A percentile compares a stretch with the other conserved stretches of the same genome.
These are phyloP conservation scores for Perca fluviatilis DNA, from an alignment of 2,113 vertebrate species.

Conservation along the genomic window DNA sequence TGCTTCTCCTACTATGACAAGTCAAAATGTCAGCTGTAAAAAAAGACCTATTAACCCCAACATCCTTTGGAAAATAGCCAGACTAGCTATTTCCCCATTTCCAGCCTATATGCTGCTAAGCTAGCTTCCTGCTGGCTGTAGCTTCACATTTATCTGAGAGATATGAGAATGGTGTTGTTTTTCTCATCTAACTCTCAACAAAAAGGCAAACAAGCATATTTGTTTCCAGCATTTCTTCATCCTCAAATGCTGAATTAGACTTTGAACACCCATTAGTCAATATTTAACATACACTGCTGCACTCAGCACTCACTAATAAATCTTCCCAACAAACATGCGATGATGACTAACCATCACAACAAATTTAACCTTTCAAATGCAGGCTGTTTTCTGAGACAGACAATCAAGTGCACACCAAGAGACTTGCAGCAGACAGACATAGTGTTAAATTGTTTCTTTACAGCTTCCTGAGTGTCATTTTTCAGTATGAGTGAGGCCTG, in stretches of 20 bases:
- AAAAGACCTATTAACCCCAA: neutral
- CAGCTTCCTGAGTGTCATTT: slow-evolving; percentile 70
- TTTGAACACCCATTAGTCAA: slow-evolving; percentile 11
- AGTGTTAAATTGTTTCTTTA: slow-evolving; percentile 73
- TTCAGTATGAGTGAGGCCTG: slow-evolving; percentile 71
- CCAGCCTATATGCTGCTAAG: neutral
- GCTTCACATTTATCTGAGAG: too few relatives aligned
- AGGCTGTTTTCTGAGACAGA: slow-evolving; percentile 25
- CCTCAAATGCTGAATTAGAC: neutral
- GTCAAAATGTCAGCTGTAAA: neutral
- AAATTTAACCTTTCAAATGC: slow-evolving; percentile 35
- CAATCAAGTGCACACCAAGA: slow-evolving; percentile 14
- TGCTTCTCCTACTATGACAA: too few relatives aligned
- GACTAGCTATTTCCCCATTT: neutral
- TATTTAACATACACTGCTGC: neutral
- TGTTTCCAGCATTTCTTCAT: slow-evolving; percentile 2
- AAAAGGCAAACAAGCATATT: neutral
- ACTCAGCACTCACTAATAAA: slow-evolving; percentile 13
- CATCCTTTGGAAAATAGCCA: neutral
- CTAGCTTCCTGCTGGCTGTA: too few relatives aligned
- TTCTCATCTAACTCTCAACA: neutral
- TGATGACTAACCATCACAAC: neutral
- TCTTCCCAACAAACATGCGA: neutral
- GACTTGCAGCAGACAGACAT: slow-evolving; percentile 46
- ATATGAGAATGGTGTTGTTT: neutral